phyloP scores from a whole-genome alignment of 1,140 invertebrate genomes.

The Phortica variegata region DNA sequence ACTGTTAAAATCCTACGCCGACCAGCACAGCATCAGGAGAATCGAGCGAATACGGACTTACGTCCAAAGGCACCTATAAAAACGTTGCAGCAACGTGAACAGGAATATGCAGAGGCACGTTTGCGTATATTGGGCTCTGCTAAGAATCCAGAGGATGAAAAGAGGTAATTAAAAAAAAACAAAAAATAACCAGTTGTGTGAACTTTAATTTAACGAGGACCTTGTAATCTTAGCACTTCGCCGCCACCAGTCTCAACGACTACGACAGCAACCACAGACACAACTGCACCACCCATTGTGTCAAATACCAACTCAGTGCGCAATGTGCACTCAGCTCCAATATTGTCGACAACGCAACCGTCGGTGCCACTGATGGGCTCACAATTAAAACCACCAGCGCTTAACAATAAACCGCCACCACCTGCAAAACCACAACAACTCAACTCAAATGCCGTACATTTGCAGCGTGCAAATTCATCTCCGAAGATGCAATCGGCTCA shows the following conservation, averaged over 20 bases:
- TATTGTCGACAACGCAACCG: too few species aligned
- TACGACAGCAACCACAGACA: too few species aligned
- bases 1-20: slow-evolving; percentile 81
- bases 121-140: slow-evolving; percentile 80
- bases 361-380: too few species aligned
- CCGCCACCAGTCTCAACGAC: slow-evolving; percentile 7
- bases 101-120: slow-evolving; percentile 83
- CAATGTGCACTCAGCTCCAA: too few species aligned
- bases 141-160: slow-evolving; percentile 71
- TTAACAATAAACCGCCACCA: too few species aligned
- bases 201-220: too few species aligned
- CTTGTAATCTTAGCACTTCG: too few species aligned
- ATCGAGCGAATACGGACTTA: slow-evolving; percentile 59
- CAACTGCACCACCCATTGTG: background rate
- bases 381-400: too few species aligned
- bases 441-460: too few species aligned
- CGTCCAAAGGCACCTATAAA: slow-evolving; percentile 73
- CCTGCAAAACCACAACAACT: too few species aligned
- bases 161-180: slow-evolving; percentile 67
- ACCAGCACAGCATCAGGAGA: slow-evolving; percentile 64
- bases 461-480: slow-evolving; percentile 39
- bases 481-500: slow-evolving; percentile 37
- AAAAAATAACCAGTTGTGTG: too few species aligned
- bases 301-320: too few species aligned
- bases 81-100: slow-evolving; percentile 81